These are phyloP conservation scores for Panagrolaimus sp. DNA, from an alignment of 1,140 invertebrate genomes.

Conservation along the genomic window DNA sequence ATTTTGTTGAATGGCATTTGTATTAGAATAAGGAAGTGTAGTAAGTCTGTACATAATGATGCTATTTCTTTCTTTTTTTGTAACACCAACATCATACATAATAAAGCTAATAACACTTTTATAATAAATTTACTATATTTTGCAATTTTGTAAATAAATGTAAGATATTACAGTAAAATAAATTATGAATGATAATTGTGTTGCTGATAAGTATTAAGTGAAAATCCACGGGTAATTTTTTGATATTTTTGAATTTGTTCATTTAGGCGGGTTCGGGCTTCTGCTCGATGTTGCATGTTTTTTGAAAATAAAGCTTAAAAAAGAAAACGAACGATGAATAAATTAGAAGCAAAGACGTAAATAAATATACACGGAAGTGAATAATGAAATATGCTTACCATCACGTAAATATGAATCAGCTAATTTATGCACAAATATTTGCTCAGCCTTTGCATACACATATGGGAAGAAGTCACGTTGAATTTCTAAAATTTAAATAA, in stretches of 20 bases:
- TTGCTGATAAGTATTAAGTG: not conserved
- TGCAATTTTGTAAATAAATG: no score
- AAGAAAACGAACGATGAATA: not conserved
- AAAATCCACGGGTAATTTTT: not conserved
- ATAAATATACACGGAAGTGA: no score
- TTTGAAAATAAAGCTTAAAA: constrained; percentile 25
- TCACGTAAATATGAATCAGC: constrained; percentile 29
- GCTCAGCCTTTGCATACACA: constrained; percentile 31
- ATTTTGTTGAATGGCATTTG: no score
- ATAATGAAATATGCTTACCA: constrained; percentile 19
- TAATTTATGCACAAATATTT: constrained; percentile 23
- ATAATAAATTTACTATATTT: no score
- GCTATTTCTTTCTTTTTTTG: no score
- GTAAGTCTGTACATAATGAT: no score
- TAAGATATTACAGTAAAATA: no score
- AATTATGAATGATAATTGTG: no score
- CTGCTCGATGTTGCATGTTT: constrained; percentile 17
- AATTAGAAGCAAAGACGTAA: not conserved
- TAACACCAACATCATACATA: no score
- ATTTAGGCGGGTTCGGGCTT: constrained; percentile 21
- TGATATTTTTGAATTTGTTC: constrained; percentile 20
- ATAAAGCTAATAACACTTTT: no score
- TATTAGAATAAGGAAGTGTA: no score
- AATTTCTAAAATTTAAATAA: constrained; percentile 13
- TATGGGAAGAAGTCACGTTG: constrained; percentile 30